Evolutionary conservation across 2,888 invertebrate species (phyloP).

Genomic region (Folsomia candida): DNA sequence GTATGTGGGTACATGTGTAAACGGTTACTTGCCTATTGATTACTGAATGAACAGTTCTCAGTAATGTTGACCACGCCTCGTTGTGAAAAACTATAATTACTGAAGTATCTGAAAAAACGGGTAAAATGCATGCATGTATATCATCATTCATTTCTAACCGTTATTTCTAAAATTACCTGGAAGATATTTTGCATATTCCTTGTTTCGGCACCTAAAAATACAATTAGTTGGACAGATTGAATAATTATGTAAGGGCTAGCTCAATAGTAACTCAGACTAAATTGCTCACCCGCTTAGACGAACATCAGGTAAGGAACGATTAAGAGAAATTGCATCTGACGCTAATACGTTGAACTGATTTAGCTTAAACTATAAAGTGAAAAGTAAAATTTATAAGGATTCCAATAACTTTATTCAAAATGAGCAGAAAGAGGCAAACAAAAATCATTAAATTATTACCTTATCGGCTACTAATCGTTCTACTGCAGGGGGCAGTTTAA

Average conservation of each 20-base stretch:
- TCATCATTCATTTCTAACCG: no score
- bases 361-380: conserved; percentile 92
- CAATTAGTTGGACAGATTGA: not conserved
- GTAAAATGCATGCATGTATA: no score
- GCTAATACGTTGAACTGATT: conserved; percentile 98
- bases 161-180: no score
- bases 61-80: conserved; percentile 95
- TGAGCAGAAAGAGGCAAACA: no score
- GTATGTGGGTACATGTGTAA: not conserved
- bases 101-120: no score
- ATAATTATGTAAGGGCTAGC: no score
- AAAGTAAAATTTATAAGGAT: no score
- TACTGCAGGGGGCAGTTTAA: conserved; percentile 80
- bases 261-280: not conserved
- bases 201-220: conserved; percentile 70
- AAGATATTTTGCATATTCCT: conserved; percentile 72
- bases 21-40: conserved; percentile 4
- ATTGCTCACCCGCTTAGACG: conserved; percentile 81
- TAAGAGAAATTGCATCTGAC: conserved; percentile 94
- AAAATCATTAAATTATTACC: no score
- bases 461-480: conserved; percentile 88
- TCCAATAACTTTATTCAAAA: no score
- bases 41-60: conserved; percentile 80
- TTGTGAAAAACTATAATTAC: conserved; percentile 99
- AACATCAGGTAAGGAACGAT: conserved; percentile 91